Conservation (phyloP, 2,113 vertebrate genomes). For the Balaeniceps rex region DNA sequence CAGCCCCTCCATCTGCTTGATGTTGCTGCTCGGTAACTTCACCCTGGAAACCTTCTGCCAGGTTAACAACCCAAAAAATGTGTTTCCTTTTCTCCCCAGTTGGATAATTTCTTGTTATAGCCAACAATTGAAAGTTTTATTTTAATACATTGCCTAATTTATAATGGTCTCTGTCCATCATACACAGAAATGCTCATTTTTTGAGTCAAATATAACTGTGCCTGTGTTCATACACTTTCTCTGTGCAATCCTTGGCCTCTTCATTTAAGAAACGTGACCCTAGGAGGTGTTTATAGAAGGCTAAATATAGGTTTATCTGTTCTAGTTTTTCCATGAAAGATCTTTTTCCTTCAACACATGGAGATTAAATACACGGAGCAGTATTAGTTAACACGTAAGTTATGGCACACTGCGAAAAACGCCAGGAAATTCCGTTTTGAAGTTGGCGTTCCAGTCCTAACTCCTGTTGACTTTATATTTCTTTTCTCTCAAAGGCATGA, state of each 20-base stretch:
- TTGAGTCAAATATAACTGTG: neutral
- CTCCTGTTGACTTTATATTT: conserved; percentile 1
- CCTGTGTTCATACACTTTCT: neutral
- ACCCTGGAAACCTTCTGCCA: neutral
- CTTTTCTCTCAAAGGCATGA: neutral
- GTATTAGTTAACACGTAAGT: conserved; percentile 50
- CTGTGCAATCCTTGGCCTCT: neutral
- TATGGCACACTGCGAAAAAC: neutral
- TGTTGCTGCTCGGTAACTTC: neutral
- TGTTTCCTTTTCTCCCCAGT: neutral
- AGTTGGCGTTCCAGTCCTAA: neutral
- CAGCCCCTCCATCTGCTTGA: neutral
- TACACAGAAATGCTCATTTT: neutral
- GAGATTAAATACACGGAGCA: conserved; percentile 22
- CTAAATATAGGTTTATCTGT: conserved; percentile 62
- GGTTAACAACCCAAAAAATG: neutral
- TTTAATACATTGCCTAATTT: neutral
- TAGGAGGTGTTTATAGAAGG: conserved; percentile 50
- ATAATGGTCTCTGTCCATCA: neutral
- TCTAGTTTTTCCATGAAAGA: conserved; percentile 59
- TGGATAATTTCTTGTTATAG: neutral
- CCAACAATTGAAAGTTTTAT: neutral
- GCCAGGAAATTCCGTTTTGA: conserved; percentile 33
- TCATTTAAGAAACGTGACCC: conserved; percentile 32
- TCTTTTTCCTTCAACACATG: conserved; percentile 54